phyloP scores from a whole-genome alignment of 2,888 invertebrate genomes.

The Sinotaia quadrata region DNA sequence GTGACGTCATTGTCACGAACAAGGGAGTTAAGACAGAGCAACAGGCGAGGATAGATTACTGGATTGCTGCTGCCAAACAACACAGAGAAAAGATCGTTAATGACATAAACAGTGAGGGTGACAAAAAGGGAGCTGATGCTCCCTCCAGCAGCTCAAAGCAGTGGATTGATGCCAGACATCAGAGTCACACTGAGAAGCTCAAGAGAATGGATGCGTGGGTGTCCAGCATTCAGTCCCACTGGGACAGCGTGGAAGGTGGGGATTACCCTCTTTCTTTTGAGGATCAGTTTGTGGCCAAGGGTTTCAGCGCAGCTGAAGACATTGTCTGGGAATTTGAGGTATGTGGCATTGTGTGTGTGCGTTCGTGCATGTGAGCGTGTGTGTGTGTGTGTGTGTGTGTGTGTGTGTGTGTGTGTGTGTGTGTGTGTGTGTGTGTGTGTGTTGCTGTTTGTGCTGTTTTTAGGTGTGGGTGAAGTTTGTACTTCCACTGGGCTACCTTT shows the following conservation, averaged over 20 bases:
- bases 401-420: slow-evolving; percentile 9
- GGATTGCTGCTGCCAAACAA: too few relatives aligned
- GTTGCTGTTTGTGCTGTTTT: neutral
- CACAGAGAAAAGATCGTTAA: too few relatives aligned
- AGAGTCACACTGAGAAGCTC: slow-evolving; percentile 12
- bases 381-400: neutral
- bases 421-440: slow-evolving; percentile 17
- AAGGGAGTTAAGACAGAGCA: too few relatives aligned
- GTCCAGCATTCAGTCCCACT: slow-evolving; percentile 24
- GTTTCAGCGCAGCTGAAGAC: neutral
- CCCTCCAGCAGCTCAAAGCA: too few relatives aligned
- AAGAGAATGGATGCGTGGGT: slow-evolving; percentile 23
- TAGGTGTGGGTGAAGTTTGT: neutral
- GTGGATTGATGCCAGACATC: too few relatives aligned
- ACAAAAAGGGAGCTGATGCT: too few relatives aligned
- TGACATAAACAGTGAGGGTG: too few relatives aligned
- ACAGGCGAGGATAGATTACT: too few relatives aligned
- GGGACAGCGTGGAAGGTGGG: slow-evolving; percentile 11
- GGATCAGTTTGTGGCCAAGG: slow-evolving; percentile 6
- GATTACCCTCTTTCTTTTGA: slow-evolving; percentile 17
- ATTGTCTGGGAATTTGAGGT: slow-evolving; percentile 12
- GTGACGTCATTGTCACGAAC: too few relatives aligned
- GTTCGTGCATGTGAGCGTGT: too few relatives aligned
- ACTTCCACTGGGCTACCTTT: too few relatives aligned
- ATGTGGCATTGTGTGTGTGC: too few relatives aligned